Conservation (phyloP, 2,888 invertebrate genomes). For the Lepidocyrtinus sp. region DNA sequence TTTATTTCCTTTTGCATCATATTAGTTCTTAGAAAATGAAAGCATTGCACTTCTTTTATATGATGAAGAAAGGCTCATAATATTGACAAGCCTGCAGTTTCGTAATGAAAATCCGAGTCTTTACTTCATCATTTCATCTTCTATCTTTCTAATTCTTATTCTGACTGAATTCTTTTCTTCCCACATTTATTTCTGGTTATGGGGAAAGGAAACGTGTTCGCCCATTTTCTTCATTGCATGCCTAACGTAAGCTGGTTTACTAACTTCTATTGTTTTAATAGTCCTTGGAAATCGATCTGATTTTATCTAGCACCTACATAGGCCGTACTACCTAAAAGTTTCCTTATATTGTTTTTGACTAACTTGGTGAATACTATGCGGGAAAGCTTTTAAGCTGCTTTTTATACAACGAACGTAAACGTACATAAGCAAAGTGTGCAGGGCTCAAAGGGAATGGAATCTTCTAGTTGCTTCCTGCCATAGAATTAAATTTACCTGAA, state of each 20-base stretch:
- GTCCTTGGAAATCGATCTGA: neutral
- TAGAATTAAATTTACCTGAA: no score
- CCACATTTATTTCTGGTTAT: neutral
- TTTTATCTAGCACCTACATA: no score
- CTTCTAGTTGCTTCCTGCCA: no score
- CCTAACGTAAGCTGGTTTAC: neutral
- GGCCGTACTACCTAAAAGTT: no score
- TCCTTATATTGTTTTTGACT: no score
- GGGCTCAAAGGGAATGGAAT: no score
- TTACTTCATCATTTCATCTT: neutral
- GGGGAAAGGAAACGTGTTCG: neutral
- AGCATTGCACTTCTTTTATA: neutral
- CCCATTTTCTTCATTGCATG: no score
- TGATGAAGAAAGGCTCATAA: neutral
- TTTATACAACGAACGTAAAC: no score
- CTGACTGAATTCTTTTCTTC: neutral
- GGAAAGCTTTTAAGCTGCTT: no score
- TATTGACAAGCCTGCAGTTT: neutral
- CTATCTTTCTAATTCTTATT: neutral
- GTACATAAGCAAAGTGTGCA: no score
- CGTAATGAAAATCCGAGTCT: neutral
- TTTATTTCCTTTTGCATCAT: slow-evolving; percentile 6
- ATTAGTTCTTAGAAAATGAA: neutral
- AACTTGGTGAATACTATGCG: no score
- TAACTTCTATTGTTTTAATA: neutral